Evolutionary conservation across 92 coral and sea anemone genomes (phyloP), one percentile per base, ranked within the genome.

Genomic region (Bergia puertoricense): DNA sequence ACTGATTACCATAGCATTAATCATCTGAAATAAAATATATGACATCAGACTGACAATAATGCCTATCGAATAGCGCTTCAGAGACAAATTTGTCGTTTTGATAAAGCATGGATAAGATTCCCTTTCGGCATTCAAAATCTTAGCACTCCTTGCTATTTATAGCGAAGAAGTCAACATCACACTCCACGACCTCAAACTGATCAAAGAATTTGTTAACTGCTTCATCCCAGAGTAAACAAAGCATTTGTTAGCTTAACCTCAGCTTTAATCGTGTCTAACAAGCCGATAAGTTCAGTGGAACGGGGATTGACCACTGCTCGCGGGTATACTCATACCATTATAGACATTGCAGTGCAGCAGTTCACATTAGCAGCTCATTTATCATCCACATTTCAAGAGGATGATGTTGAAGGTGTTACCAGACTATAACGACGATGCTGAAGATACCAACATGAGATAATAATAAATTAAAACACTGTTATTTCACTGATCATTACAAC

Each of bases 341-440:
- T 66, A 50, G 86, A 51, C 57, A 51, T 51, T 51, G 11, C 57
- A 0, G 7, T 40, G 75, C 74, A 20, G 57, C 46, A 16, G 45
- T 30, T 20, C 41, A 42, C 87, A 84, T 84, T 84, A 84, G 67
- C 87, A 84, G 78, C n/a, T 72, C 78, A 72, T 84, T 84, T 71
- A 84, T 84, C 87, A 84, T 69, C n/a, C 74, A 43, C 18, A 48
- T 56, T 10, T 69, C 87, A 84, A 84, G 87, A 45, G 65, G 77
- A 84, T 66, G 51, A 67, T 57, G 44, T 76, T 43, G 51, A 76
- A 76, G 46, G 46, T n/a, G 23, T 75, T 75, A 71, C 87, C 38
- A 42, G 45, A 71, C 56, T 66, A 6, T 56, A 14, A 51, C 44
- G 11, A 71, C 68, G 36, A 73, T 71, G 57, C 65, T 82, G 50